Conservation (phyloP, 2,888 invertebrate species). For the Smittia sp. region DNA sequence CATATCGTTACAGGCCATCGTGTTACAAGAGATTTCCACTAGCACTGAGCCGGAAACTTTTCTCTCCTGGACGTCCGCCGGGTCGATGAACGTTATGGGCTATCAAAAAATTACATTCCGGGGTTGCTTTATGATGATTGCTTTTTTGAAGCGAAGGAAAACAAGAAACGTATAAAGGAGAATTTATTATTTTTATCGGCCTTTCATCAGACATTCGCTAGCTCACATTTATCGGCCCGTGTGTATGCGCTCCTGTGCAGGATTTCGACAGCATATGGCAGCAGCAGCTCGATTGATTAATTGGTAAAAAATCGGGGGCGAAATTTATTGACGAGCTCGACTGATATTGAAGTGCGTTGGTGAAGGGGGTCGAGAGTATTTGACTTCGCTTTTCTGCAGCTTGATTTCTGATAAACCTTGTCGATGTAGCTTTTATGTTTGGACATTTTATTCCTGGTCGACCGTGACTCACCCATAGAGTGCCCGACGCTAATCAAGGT, state of each 20-base stretch:
- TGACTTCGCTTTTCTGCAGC: not conserved
- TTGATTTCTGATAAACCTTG: not conserved
- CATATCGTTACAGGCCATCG: conserved; percentile 1
- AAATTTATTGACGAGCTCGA: conserved; percentile 15
- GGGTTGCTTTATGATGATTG: conserved; percentile 37
- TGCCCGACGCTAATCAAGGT: conserved; percentile 19
- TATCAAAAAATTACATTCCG: conserved; percentile 16
- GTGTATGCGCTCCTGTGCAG: not conserved
- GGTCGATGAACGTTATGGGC: not conserved
- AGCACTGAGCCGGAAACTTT: no score
- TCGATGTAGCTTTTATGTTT: not conserved
- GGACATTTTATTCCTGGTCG: conserved; percentile 7
- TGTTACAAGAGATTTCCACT: not conserved
- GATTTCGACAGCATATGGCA: conserved; percentile 30
- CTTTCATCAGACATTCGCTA: conserved; percentile 18
- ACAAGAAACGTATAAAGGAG: not conserved
- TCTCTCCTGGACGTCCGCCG: no score
- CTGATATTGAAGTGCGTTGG: not conserved
- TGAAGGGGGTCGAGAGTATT: not conserved
- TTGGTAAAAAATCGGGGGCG: conserved; percentile 31
- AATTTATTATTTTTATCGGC: conserved; percentile 36
- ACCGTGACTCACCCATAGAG: conserved; percentile 8
- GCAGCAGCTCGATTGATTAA: conserved; percentile 26
- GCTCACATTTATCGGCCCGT: conserved; percentile 2
- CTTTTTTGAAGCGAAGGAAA: conserved; percentile 17